A percentile compares a stretch with the other conserved stretches of the same genome.
Conservation (phyloP, 2,888 invertebrate species). For the Capitulum mitella region DNA sequence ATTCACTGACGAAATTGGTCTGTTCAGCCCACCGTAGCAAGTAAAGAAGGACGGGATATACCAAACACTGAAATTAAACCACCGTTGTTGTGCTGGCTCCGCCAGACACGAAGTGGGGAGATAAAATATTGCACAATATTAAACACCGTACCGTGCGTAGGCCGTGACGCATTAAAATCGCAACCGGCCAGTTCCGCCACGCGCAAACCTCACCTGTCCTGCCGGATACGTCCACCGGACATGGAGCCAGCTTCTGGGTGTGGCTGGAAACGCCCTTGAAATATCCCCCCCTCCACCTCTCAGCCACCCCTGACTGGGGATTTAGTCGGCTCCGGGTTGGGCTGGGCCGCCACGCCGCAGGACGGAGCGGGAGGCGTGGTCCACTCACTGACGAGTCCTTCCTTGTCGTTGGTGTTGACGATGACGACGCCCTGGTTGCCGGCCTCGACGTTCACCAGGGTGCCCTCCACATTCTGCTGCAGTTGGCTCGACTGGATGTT, state of each 20-base stretch:
- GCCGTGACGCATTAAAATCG: no score
- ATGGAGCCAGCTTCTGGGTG: no score
- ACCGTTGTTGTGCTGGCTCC: no score
- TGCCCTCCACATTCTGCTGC: conserved; percentile 30
- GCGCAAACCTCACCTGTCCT: no score
- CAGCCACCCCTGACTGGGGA: not conserved
- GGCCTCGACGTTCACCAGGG: conserved; percentile 29
- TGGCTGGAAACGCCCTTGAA: not conserved
- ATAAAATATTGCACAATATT: no score
- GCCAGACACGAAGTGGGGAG: no score
- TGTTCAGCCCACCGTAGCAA: no score
- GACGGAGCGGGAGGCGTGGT: not conserved
- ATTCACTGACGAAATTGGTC: not conserved
- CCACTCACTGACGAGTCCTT: not conserved
- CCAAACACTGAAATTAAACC: not conserved
- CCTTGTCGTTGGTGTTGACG: not conserved
- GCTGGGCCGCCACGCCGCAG: not conserved
- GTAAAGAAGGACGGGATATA: no score
- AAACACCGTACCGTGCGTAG: no score
- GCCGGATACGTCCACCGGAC: no score
- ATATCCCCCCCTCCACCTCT: not conserved
- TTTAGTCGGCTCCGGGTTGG: not conserved
- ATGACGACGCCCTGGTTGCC: conserved; percentile 25
- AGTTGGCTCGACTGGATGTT: conserved; percentile 1
- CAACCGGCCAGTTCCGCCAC: no score